Conservation (phyloP, 2,888 invertebrate genomes). For the Orchesellides sinensis region DNA sequence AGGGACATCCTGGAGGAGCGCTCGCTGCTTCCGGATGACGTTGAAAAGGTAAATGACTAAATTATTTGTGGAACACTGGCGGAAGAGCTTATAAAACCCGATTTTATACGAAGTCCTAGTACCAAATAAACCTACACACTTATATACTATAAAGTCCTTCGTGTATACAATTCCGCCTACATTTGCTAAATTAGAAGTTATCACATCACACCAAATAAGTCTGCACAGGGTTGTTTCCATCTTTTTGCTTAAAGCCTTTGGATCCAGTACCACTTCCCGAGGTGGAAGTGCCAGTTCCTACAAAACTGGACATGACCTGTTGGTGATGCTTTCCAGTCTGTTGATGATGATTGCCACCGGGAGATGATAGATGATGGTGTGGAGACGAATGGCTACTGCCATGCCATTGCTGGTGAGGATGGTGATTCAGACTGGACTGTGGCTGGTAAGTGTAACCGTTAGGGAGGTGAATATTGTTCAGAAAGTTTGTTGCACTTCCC, state of each 20-base stretch:
- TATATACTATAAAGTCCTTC: background rate
- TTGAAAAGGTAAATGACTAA: background rate
- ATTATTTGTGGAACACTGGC: background rate
- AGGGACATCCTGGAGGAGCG: background rate
- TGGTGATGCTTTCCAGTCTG: constrained; percentile 31
- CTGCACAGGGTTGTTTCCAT: constrained; percentile 69
- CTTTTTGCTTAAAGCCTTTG: constrained; percentile 67
- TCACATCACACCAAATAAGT: constrained; percentile 74
- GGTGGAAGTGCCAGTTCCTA: constrained; percentile 1
- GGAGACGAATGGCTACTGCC: constrained; percentile 1
- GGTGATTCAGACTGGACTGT: constrained; percentile 51
- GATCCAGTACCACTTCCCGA: constrained; percentile 11
- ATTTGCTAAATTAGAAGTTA: too few species aligned
- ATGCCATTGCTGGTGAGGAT: constrained; percentile 52
- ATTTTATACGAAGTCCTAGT: too few species aligned
- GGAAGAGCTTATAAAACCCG: background rate
- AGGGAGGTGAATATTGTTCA: constrained; percentile 72
- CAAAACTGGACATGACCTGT: constrained; percentile 49
- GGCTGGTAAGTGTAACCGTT: constrained; percentile 74
- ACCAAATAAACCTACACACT: background rate
- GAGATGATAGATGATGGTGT: background rate
- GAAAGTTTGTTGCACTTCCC: constrained; percentile 45
- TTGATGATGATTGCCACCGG: constrained; percentile 26
- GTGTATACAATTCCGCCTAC: too few species aligned
- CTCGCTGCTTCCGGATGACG: background rate